phyloP scores from a whole-genome alignment of 2,113 vertebrate genomes.

The Oncorhynchus keta region DNA sequence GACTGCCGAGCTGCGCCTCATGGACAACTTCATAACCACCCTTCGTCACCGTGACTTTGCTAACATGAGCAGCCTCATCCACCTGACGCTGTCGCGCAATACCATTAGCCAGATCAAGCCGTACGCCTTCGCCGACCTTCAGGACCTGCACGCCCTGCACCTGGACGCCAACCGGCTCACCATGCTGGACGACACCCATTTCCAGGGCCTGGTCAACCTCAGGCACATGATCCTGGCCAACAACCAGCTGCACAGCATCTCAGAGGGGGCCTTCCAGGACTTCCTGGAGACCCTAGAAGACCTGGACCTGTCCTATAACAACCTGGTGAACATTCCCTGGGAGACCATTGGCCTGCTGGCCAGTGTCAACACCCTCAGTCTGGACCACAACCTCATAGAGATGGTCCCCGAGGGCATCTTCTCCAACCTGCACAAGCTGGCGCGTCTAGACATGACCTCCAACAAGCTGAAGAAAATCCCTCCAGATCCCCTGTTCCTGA shows the following conservation, averaged over 20 bases:
- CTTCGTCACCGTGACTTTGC: constrained; percentile 80
- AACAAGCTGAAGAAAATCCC: constrained; percentile 97
- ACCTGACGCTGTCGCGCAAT: constrained; percentile 81
- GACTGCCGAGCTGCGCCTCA: constrained; percentile 80
- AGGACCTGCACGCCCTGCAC: constrained; percentile 80
- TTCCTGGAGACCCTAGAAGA: constrained; percentile 82
- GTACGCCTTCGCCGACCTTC: constrained; percentile 77
- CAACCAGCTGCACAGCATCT: constrained; percentile 81
- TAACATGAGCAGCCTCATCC: constrained; percentile 84
- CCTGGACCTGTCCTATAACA: constrained; percentile 82
- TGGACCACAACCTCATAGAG: constrained; percentile 83
- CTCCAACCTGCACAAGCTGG: constrained; percentile 81
- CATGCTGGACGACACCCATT: constrained; percentile 74
- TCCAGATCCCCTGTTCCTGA: constrained; percentile 87
- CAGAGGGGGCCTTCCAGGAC: constrained; percentile 79
- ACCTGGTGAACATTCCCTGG: constrained; percentile 79
- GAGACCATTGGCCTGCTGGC: constrained; percentile 73
- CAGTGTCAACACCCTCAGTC: constrained; percentile 79
- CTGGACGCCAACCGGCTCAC: constrained; percentile 81
- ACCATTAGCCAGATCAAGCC: constrained; percentile 82
- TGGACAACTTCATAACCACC: constrained; percentile 85
- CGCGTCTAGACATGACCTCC: constrained; percentile 85
- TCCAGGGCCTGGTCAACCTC: constrained; percentile 79
- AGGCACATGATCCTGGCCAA: constrained; percentile 81
- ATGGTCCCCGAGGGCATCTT: constrained; percentile 81